Evolutionary conservation across 2,113 vertebrate species (phyloP).

Genomic region (Sprattus sprattus): DNA sequence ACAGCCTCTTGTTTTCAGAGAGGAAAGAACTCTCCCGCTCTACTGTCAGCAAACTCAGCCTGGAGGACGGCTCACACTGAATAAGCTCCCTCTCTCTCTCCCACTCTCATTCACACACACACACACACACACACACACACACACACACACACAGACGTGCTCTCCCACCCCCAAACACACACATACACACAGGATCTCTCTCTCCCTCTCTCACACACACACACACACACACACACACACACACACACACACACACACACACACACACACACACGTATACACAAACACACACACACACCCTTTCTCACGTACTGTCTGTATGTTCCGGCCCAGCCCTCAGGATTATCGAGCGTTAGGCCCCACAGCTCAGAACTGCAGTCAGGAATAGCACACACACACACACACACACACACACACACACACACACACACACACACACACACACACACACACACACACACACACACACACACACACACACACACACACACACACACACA

Average conservation of each 20-base stretch:
- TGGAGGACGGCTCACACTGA: not conserved
- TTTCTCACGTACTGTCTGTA: not conserved
- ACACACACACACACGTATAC: too few relatives aligned
- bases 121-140: not conserved
- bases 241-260: too few relatives aligned
- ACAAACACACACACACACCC: too few relatives aligned
- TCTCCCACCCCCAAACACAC: not conserved
- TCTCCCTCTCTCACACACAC: too few relatives aligned
- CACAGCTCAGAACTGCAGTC: not conserved
- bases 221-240: not conserved
- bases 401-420: too few relatives aligned
- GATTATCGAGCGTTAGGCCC: not conserved
- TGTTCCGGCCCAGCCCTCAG: not conserved
- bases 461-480: not conserved
- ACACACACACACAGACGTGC: not conserved
- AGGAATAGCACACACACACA: not conserved
- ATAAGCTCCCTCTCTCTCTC: not conserved
- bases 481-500: too few relatives aligned
- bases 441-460: too few relatives aligned
- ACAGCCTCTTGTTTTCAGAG: not conserved
- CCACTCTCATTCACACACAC: not conserved
- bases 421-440: too few relatives aligned
- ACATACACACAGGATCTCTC: not conserved
- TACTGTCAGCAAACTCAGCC: constrained; percentile 2
- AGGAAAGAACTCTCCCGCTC: not conserved